These are phyloP conservation scores for Chloromyia formosa DNA, from an alignment of 2,888 invertebrate species.

Conservation along the genomic window DNA sequence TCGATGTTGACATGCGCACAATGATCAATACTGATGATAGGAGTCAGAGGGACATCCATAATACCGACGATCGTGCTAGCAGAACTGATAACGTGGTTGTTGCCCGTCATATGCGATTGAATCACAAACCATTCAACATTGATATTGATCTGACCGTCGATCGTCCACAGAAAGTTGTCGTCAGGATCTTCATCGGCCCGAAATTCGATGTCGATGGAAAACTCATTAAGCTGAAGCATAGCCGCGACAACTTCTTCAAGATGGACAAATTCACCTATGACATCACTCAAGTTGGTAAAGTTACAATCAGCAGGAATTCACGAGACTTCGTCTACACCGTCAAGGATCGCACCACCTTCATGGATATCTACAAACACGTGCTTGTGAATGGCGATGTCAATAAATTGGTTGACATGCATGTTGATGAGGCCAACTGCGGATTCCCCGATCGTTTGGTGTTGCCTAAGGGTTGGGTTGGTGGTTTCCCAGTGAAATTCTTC, in stretches of 20 bases:
- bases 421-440: conserved; percentile 66
- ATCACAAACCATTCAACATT: conserved; percentile 74
- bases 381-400: conserved; percentile 64
- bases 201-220: conserved; percentile 69
- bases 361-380: conserved; percentile 65
- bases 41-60: neutral
- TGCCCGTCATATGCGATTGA: conserved; percentile 74
- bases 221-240: conserved; percentile 64
- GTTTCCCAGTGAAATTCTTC: conserved; percentile 71
- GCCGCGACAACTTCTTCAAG: conserved; percentile 70
- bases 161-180: conserved; percentile 67
- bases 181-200: conserved; percentile 76
- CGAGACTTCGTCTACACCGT: conserved; percentile 63
- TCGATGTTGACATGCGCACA: conserved; percentile 70
- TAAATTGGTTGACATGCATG: conserved; percentile 63
- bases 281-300: conserved; percentile 55
- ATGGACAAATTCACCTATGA: conserved; percentile 67
- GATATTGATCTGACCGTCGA: conserved; percentile 70
- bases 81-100: conserved; percentile 53
- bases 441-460: conserved; percentile 72
- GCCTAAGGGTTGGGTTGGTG: conserved; percentile 71
- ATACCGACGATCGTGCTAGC: neutral
- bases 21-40: conserved; percentile 52
- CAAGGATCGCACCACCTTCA: conserved; percentile 68
- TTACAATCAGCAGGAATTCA: conserved; percentile 56